A percentile compares a stretch with the other conserved stretches of the same genome.
Evolutionary conservation across 2,113 vertebrate genomes (phyloP).

Genomic region (Todiramphus saurophagus): DNA sequence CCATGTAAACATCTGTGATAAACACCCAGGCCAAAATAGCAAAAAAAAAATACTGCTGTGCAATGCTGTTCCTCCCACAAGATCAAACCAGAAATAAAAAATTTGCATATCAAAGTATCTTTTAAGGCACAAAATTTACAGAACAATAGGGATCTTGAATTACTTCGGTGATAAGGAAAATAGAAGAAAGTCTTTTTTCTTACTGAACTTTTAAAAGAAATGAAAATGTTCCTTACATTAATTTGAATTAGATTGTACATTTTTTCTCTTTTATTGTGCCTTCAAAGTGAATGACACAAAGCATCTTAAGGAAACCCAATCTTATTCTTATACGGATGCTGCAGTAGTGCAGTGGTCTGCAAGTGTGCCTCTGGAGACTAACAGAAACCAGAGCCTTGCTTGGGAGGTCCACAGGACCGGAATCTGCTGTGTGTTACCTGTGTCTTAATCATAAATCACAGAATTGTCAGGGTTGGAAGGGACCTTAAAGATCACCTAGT

Average conservation of each 20-base stretch:
- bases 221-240: background rate
- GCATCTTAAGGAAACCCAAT: background rate
- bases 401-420: background rate
- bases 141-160: background rate
- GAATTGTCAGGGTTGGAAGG: no score
- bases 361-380: background rate
- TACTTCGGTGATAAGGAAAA: background rate
- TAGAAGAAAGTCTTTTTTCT: background rate
- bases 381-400: background rate
- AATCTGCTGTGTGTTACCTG: background rate
- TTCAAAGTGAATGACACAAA: background rate
- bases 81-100: background rate
- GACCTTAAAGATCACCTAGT: no score
- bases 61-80: background rate
- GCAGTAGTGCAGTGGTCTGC: background rate
- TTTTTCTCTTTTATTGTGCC: background rate
- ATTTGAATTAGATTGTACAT: background rate
- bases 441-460: background rate
- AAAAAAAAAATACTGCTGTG: background rate
- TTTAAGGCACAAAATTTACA: background rate
- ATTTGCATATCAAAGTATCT: background rate
- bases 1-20: background rate
- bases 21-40: background rate
- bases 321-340: background rate
- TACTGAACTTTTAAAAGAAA: background rate